Evolutionary conservation across 2,888 invertebrate genomes (phyloP).

Genomic region (Heliconius erato): DNA sequence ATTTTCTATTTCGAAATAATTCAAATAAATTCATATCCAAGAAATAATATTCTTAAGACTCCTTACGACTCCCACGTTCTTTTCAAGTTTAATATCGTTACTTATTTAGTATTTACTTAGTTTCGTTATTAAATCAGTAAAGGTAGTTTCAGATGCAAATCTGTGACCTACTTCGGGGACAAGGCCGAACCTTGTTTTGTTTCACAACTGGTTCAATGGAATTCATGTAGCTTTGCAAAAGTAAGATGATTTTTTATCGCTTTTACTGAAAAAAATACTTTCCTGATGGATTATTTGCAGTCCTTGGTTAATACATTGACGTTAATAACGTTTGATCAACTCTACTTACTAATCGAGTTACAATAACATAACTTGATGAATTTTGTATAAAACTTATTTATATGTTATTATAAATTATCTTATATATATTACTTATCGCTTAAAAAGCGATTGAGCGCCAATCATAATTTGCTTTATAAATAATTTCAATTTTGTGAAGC

Average conservation of each 20-base stretch:
- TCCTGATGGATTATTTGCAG: not conserved
- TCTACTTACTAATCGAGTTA: not conserved
- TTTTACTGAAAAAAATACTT: not conserved
- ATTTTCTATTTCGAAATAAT: not conserved
- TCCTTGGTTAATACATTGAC: not conserved
- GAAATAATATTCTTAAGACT: not conserved
- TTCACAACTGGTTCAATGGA: slow-evolving; percentile 53
- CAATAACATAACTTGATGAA: not conserved
- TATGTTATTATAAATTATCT: too few relatives aligned
- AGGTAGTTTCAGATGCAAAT: slow-evolving; percentile 57
- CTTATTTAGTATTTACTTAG: slow-evolving; percentile 32
- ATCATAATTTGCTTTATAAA: not conserved
- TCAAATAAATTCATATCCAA: not conserved
- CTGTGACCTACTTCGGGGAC: slow-evolving; percentile 57
- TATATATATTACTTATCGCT: too few relatives aligned
- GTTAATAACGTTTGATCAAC: not conserved
- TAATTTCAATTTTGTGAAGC: not conserved
- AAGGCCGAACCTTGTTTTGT: slow-evolving; percentile 59
- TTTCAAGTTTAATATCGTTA: not conserved
- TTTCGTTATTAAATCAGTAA: slow-evolving; percentile 47
- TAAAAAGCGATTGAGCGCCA: not conserved
- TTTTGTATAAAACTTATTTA: not conserved
- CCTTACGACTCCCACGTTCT: not conserved
- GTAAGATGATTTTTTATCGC: slow-evolving; percentile 22
- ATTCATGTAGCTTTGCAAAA: slow-evolving; percentile 50